These are phyloP conservation scores for Danio tinwini DNA, from an alignment of 2,797 vertebrate genomes.

Conservation along the genomic window DNA sequence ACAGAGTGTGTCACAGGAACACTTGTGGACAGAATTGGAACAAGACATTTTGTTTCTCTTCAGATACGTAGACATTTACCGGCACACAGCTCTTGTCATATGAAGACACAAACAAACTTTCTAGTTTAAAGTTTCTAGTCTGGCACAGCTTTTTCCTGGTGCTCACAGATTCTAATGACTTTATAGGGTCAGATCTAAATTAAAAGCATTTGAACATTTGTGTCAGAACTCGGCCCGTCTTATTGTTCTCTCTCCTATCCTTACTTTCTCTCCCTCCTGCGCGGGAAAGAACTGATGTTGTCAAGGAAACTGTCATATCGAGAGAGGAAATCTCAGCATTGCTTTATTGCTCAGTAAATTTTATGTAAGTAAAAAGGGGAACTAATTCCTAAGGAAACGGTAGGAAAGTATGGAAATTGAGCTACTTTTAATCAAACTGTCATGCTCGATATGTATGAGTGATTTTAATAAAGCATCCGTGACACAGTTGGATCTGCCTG, in stretches of 20 bases:
- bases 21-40: not conserved
- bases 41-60: not conserved
- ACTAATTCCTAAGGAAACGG: constrained; percentile 43
- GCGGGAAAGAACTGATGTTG: constrained; percentile 40
- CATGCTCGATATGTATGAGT: constrained; percentile 11
- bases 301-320: constrained; percentile 58
- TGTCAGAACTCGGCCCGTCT: constrained; percentile 1
- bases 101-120: not conserved
- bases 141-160: not conserved
- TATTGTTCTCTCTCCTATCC: constrained; percentile 13
- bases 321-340: constrained; percentile 32
- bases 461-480: constrained; percentile 47
- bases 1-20: not conserved
- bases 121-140: constrained; percentile 9
- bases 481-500: not conserved
- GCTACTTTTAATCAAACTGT: constrained; percentile 49
- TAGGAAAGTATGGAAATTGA: constrained; percentile 35
- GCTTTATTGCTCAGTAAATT: constrained; percentile 52
- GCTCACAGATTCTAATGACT: constrained; percentile 20
- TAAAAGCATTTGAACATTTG: constrained; percentile 33
- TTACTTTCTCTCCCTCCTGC: constrained; percentile 12
- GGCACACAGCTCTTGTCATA: not conserved
- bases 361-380: constrained; percentile 29
- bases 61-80: not conserved
- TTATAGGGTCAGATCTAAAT: constrained; percentile 20